Conservation (phyloP, 1,140 invertebrate genomes). For the Elysia chlorotica region DNA sequence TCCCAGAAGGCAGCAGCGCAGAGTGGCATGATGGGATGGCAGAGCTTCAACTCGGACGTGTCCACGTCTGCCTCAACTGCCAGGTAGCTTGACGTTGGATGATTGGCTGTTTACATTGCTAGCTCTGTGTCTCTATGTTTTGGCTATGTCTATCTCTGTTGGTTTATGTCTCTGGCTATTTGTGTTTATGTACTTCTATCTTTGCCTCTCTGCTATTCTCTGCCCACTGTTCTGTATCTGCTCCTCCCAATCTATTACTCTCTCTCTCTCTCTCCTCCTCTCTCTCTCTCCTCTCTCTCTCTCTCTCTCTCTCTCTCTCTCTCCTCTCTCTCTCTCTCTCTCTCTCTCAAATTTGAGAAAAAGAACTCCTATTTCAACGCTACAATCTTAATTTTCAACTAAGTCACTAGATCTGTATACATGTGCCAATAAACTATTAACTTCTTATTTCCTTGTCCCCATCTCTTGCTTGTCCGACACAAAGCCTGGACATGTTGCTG, state of each 20-base stretch:
- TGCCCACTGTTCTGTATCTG: background rate
- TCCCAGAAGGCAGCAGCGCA: background rate
- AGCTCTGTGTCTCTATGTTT: background rate
- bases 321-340: no score
- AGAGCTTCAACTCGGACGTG: slow-evolving; percentile 19
- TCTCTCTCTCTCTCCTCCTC: background rate
- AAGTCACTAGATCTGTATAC: no score
- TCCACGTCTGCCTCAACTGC: slow-evolving; percentile 22
- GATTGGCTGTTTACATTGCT: background rate
- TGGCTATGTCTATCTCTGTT: background rate
- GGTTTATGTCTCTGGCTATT: background rate
- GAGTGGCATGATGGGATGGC: slow-evolving; percentile 10
- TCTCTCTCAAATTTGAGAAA: no score
- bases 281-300: background rate
- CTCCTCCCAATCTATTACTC: background rate
- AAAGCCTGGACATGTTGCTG: slow-evolving; percentile 39
- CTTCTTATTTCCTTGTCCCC: no score
- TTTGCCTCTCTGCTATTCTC: no score
- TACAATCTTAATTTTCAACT: no score
- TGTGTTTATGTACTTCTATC: background rate
- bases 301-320: no score
- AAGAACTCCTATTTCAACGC: no score
- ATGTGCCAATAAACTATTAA: no score
- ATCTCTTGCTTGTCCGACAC: no score
- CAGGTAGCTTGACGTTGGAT: background rate